phyloP scores from a whole-genome alignment of 1,140 invertebrate genomes.

The Drosophila busckii region DNA sequence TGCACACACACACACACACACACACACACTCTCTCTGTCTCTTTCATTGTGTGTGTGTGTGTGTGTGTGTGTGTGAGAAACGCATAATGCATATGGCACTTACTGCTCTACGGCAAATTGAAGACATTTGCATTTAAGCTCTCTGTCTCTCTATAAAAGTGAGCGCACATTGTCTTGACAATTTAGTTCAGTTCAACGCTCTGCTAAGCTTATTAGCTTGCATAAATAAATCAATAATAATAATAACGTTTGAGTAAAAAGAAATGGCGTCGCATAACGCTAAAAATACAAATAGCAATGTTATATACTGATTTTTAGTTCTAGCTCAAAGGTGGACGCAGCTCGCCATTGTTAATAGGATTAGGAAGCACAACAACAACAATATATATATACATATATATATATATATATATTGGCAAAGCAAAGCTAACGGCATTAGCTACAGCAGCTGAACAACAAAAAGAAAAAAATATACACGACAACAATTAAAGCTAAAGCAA shows the following conservation, averaged over 20 bases:
- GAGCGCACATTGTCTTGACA: not conserved
- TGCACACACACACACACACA: too few species aligned
- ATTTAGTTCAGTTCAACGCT: slow-evolving; percentile 30
- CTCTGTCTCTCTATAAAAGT: too few species aligned
- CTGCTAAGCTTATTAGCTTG: slow-evolving; percentile 53
- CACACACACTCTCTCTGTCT: too few species aligned
- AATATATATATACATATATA: slow-evolving; percentile 28
- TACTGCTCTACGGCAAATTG: not conserved
- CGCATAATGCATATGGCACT: slow-evolving; percentile 15
- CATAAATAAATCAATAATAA: slow-evolving; percentile 13
- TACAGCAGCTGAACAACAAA: slow-evolving; percentile 52
- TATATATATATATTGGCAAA: slow-evolving; percentile 15
- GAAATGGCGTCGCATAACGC: slow-evolving; percentile 51
- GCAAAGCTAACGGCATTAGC: slow-evolving; percentile 65
- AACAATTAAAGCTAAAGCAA: slow-evolving; percentile 44
- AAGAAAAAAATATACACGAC: slow-evolving; percentile 21
- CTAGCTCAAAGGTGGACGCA: slow-evolving; percentile 40
- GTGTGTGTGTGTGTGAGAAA: slow-evolving; percentile 12
- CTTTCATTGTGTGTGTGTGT: too few species aligned
- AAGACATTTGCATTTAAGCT: not conserved
- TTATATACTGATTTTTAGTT: slow-evolving; percentile 16
- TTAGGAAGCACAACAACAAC: slow-evolving; percentile 57
- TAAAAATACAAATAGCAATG: slow-evolving; percentile 20
- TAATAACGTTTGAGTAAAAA: slow-evolving; percentile 6
- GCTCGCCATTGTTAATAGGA: slow-evolving; percentile 70